phyloP scores from a whole-genome alignment of 1,140 invertebrate species.

The Doryteuthis pealeii region DNA sequence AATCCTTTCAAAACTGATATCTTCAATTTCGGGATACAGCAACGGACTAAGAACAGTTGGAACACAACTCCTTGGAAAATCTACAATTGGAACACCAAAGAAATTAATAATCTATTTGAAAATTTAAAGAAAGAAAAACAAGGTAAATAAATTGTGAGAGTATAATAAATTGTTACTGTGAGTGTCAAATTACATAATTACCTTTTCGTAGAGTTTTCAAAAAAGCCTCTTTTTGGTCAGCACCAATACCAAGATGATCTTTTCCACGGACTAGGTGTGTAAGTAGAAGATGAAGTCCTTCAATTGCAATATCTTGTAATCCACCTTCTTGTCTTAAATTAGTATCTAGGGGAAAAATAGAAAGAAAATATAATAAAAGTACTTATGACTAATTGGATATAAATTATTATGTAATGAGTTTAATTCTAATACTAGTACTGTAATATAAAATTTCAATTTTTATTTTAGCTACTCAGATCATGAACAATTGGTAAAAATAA shows the following conservation, averaged over 20 bases:
- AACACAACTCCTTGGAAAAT: slow-evolving; percentile 84
- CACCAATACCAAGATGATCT: slow-evolving; percentile 62
- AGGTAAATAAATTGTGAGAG: neutral
- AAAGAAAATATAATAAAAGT: too few relatives aligned
- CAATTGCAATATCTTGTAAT: slow-evolving; percentile 82
- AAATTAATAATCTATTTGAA: too few relatives aligned
- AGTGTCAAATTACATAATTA: slow-evolving; percentile 24
- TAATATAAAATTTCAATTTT: too few relatives aligned
- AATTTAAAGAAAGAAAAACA: slow-evolving; percentile 12
- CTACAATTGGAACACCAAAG: slow-evolving; percentile 60
- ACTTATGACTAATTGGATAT: too few relatives aligned
- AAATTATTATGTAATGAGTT: too few relatives aligned
- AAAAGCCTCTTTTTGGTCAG: slow-evolving; percentile 78
- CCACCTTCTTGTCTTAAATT: slow-evolving; percentile 68
- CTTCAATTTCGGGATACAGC: slow-evolving; percentile 75
- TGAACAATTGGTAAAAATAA: too few relatives aligned
- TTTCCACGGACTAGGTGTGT: slow-evolving; percentile 65
- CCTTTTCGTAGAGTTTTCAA: slow-evolving; percentile 73
- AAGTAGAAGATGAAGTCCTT: slow-evolving; percentile 82
- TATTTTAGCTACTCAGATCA: too few relatives aligned
- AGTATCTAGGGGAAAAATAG: slow-evolving; percentile 34
- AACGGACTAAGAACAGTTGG: slow-evolving; percentile 85
- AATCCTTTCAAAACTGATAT: slow-evolving; percentile 70
- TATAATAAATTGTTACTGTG: too few relatives aligned
- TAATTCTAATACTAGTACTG: too few relatives aligned